Conservation (phyloP, 2,797 vertebrate species). For the Echiichthys vipera region DNA sequence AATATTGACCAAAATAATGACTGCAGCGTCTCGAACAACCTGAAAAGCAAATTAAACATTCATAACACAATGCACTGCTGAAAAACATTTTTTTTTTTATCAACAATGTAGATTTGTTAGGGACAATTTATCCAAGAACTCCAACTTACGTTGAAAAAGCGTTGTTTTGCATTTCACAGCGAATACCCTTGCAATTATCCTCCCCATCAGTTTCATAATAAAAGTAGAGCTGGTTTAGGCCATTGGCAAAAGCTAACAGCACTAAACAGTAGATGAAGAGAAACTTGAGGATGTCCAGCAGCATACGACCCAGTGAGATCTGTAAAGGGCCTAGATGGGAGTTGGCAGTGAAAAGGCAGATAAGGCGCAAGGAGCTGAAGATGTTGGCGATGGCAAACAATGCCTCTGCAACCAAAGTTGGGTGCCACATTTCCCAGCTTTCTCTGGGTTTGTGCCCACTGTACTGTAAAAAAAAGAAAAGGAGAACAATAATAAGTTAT, state of each 20-base stretch:
- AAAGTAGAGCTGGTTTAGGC: conserved; percentile 97
- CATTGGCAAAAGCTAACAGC: conserved; percentile 96
- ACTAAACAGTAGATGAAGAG: conserved; percentile 99
- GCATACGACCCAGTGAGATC: conserved; percentile 97
- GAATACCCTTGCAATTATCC: conserved; percentile 90
- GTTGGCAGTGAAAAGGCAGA: conserved; percentile 98
- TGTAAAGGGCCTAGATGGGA: conserved; percentile 98
- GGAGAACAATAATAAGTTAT: not conserved
- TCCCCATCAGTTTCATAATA: conserved; percentile 85
- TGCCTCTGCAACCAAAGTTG: conserved; percentile 95
- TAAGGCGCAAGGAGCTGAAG: conserved; percentile 97
- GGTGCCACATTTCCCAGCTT: conserved; percentile 96
- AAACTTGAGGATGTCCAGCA: conserved; percentile 98
- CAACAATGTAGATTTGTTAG: conserved; percentile 23
- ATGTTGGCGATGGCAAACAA: conserved; percentile 98
- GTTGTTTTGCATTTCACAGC: conserved; percentile 93
- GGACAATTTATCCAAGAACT: conserved; percentile 23
- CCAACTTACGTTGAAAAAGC: conserved; percentile 96
- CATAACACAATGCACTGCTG: not conserved
- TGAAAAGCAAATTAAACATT: conserved; percentile 71
- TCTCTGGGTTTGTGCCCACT: conserved; percentile 80
- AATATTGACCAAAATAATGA: conserved; percentile 99
- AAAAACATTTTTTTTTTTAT: conserved; percentile 21
- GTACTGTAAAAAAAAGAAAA: conserved; percentile 85
- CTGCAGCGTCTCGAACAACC: conserved; percentile 96